phyloP scores from a whole-genome alignment of 1,140 invertebrate species.

The Euwallacea similis region DNA sequence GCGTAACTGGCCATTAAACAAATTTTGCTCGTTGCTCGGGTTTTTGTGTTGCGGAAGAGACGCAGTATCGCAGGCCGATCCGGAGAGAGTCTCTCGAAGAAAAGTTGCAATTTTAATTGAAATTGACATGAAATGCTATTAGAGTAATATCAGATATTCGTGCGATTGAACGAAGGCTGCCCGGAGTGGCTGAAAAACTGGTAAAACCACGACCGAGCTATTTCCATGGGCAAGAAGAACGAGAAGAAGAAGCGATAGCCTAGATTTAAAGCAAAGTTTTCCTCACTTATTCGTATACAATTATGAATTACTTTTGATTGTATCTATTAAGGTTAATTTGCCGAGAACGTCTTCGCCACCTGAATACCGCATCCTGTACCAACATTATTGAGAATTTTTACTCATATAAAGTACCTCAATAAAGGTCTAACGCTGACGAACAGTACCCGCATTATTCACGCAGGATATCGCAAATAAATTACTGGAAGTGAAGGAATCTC shows the following conservation, averaged over 20 bases:
- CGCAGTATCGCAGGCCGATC: background rate
- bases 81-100: background rate
- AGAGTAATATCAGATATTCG: slow-evolving; percentile 1
- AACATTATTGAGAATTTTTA: no score
- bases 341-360: no score
- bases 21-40: background rate
- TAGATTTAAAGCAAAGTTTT: background rate
- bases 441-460: no score
- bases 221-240: slow-evolving; percentile 1
- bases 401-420: no score
- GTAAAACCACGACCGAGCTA: background rate
- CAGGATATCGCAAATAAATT: no score
- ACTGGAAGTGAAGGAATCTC: no score
- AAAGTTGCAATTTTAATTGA: background rate
- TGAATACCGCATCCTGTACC: no score
- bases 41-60: background rate
- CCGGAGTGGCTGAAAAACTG: background rate
- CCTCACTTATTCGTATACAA: background rate
- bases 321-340: background rate
- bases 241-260: background rate
- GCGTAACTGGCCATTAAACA: slow-evolving; percentile 2
- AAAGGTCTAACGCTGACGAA: no score
- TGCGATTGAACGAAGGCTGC: background rate
- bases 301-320: background rate
- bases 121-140: background rate